Evolutionary conservation across 37 sponge, comb jelly and placozoan species (phyloP), one percentile per base, ranked within the genome.

Genomic region (Spongia lamella): DNA sequence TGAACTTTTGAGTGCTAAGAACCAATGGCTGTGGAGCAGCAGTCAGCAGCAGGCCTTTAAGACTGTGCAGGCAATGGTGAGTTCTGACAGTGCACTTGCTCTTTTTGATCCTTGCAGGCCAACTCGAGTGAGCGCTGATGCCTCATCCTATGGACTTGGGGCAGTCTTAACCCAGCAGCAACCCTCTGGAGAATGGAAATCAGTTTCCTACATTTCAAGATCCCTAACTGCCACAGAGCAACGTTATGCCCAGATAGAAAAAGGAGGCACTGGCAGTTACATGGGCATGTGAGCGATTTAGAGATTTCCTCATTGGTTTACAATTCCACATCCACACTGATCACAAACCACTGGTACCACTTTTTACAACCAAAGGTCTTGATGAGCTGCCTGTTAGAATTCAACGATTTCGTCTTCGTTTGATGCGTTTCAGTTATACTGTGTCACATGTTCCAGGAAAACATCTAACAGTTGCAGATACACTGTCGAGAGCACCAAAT

Each of bases 341-440:
- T 32, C 80, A 86, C 69, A 86, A 86, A 38, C 86, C 86, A 14
- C 34, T 79, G 37, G 69, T 86, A 27, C 75, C 86, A 11, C 37
- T 79, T 2, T 68, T 86, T 35, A 79, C 68, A 37, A 38, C 68
- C 29, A 84, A 84, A 51, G 52, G 30, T 49, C 57, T 79, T 14
- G 69, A 86, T 0, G 61, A 65, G 17, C 80, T 79, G 1, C 86
- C 86, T 39, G 14, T 73, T n/a, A 49, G 69, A 53, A 60, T 78
- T 22, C 86, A 79, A 70, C 67, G 86, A 20, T 79, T 79, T 30
- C 53, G 68, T 20, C 29, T 86, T 35, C 74, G 80, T 5, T 20
- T 86, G 75, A 66, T 86, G 80, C 37, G 70, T 19, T 86, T 54
- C 70, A 31, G 64, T 13, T 79, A 57, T 39, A 79, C 80, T 21